Evolutionary conservation across 2,797 vertebrate species (phyloP).

Genomic region (Gouania willdenowi): DNA sequence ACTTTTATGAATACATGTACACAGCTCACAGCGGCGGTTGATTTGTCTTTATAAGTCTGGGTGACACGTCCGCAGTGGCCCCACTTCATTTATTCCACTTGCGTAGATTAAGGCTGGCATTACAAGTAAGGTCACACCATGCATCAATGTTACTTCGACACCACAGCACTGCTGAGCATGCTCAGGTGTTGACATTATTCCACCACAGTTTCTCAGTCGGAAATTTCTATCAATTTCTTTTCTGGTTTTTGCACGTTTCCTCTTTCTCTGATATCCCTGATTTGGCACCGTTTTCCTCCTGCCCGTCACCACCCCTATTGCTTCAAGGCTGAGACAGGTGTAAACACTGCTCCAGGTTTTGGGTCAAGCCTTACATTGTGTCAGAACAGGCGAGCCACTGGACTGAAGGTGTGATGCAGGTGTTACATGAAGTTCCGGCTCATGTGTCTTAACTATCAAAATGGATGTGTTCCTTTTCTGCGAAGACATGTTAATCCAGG

Average conservation of each 20-base stretch:
- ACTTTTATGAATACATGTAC: slow-evolving; percentile 80
- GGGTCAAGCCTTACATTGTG: slow-evolving; percentile 54
- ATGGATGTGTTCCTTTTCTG: slow-evolving; percentile 58
- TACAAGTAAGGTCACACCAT: slow-evolving; percentile 85
- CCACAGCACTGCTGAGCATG: slow-evolving; percentile 59
- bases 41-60: slow-evolving; percentile 83
- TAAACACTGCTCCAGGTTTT: slow-evolving; percentile 57
- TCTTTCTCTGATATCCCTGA: slow-evolving; percentile 32
- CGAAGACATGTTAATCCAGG: slow-evolving; percentile 74
- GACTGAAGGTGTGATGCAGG: slow-evolving; percentile 69
- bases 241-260: slow-evolving; percentile 49
- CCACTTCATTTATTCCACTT: slow-evolving; percentile 84
- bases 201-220: slow-evolving; percentile 51
- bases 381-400: slow-evolving; percentile 61
- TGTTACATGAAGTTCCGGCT: slow-evolving; percentile 62
- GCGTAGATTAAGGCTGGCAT: slow-evolving; percentile 83
- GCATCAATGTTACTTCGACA: slow-evolving; percentile 81
- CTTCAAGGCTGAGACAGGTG: slow-evolving; percentile 53
- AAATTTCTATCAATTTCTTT: slow-evolving; percentile 66
- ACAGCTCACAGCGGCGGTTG: slow-evolving; percentile 66
- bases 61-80: slow-evolving; percentile 73
- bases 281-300: too few relatives aligned
- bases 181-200: slow-evolving; percentile 54
- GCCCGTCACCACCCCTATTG: slow-evolving; percentile 23
- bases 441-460: slow-evolving; percentile 66